Conservation (phyloP, 2,113 vertebrate genomes). For the Astur gentilis region DNA sequence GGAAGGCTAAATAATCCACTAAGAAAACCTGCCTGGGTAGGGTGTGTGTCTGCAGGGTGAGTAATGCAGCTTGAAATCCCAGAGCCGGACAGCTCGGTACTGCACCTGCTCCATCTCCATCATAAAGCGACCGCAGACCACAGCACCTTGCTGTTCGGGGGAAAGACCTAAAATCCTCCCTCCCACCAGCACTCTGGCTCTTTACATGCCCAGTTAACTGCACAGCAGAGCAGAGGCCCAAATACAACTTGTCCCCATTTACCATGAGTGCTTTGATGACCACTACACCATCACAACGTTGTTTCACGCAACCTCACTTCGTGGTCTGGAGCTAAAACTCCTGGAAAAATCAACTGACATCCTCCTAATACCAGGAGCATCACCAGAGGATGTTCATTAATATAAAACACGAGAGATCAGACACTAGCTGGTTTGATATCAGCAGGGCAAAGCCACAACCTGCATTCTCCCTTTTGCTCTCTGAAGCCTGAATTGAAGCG, state of each 20-base stretch:
- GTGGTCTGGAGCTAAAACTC: neutral
- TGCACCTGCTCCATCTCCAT: neutral
- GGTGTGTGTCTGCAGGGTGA: neutral
- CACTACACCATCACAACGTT: rapidly evolving
- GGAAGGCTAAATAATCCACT: neutral
- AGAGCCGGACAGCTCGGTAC: rapidly evolving
- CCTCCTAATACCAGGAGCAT: too few relatives aligned
- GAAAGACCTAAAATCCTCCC: neutral
- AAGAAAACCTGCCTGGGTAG: too few relatives aligned
- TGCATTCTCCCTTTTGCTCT: neutral
- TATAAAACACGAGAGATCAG: too few relatives aligned
- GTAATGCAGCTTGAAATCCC: neutral
- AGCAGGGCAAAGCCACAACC: neutral
- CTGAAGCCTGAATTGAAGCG: neutral
- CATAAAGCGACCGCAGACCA: rapidly evolving
- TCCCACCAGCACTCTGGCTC: too few relatives aligned
- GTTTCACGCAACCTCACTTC: rapidly evolving
- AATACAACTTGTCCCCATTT: neutral
- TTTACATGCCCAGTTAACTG: neutral
- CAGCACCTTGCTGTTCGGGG: too few relatives aligned
- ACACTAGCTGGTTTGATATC: neutral
- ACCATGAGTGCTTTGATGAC: neutral
- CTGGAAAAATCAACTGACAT: neutral
- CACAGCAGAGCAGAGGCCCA: neutral
- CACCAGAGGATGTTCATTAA: neutral